Conservation (phyloP, 2,888 invertebrate genomes). For the Holacanthella duospinosa region DNA sequence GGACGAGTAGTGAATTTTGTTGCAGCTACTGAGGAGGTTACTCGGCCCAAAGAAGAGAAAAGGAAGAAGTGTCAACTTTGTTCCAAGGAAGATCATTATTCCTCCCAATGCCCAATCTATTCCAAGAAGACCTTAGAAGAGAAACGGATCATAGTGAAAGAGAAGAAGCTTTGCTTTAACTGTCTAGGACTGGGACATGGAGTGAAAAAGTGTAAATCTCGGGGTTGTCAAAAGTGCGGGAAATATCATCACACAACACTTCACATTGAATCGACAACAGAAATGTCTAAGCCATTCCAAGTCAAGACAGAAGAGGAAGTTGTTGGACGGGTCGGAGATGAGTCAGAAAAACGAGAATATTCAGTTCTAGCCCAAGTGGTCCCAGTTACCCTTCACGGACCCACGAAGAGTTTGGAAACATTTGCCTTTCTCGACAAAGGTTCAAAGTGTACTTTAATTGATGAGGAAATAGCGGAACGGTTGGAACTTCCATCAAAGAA, state of each 20-base stretch:
- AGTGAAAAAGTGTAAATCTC: neutral
- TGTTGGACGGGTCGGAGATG: neutral
- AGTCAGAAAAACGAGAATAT: neutral
- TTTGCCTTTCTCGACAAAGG: neutral
- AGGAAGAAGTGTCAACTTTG: neutral
- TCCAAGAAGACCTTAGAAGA: neutral
- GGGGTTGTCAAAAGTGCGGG: constrained; percentile 2
- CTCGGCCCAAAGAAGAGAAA: neutral
- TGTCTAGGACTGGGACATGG: neutral
- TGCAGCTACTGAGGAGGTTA: neutral
- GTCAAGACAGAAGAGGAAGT: neutral
- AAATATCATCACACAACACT: constrained; percentile 6
- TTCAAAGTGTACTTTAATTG: neutral
- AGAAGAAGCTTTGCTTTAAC: constrained; percentile 5
- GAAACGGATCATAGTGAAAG: neutral
- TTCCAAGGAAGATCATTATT: neutral
- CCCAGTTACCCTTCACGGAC: neutral
- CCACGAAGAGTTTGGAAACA: neutral
- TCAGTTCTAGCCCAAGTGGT: neutral
- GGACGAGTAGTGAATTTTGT: neutral
- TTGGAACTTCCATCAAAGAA: neutral
- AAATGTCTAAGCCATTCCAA: neutral
- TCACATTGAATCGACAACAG: neutral
- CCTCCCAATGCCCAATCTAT: neutral
- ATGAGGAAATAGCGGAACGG: neutral